Evolutionary conservation across 2,113 vertebrate species (phyloP).

Genomic region (Andinoacara biseriatus): DNA sequence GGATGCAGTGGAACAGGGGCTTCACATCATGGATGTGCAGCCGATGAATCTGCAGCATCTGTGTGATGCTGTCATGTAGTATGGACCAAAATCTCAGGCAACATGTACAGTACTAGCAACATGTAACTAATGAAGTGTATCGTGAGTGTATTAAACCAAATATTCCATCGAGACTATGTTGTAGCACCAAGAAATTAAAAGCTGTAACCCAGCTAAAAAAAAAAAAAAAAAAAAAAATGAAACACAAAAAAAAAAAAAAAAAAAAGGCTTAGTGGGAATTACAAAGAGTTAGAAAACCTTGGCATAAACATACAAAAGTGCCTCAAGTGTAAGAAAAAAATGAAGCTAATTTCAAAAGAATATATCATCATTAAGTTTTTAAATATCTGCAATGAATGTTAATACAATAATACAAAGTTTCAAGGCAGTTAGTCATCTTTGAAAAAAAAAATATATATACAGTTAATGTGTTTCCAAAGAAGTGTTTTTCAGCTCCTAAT

Average conservation of each 20-base stretch:
- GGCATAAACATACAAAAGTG: background rate
- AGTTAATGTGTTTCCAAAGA: background rate
- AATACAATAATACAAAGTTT: background rate
- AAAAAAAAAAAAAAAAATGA: too few relatives aligned
- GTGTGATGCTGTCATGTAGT: background rate
- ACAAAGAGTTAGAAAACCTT: background rate
- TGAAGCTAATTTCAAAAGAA: background rate
- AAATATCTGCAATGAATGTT: background rate
- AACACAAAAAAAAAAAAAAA: too few relatives aligned
- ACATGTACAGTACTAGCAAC: too few relatives aligned
- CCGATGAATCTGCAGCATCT: background rate
- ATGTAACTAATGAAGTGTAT: background rate
- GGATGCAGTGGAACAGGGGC: background rate
- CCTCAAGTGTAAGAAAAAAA: background rate
- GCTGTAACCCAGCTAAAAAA: background rate
- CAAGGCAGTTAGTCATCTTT: background rate
- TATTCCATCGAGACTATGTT: background rate
- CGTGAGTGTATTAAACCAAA: background rate
- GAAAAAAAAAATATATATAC: background rate
- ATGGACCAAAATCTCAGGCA: background rate
- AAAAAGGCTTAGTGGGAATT: background rate
- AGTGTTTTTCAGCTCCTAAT: background rate
- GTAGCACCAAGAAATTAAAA: background rate
- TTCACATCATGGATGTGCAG: background rate
- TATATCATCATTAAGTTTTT: background rate